Evolutionary conservation across 2,113 vertebrate genomes (phyloP).

Genomic region (Ailuropoda melanoleuca): DNA sequence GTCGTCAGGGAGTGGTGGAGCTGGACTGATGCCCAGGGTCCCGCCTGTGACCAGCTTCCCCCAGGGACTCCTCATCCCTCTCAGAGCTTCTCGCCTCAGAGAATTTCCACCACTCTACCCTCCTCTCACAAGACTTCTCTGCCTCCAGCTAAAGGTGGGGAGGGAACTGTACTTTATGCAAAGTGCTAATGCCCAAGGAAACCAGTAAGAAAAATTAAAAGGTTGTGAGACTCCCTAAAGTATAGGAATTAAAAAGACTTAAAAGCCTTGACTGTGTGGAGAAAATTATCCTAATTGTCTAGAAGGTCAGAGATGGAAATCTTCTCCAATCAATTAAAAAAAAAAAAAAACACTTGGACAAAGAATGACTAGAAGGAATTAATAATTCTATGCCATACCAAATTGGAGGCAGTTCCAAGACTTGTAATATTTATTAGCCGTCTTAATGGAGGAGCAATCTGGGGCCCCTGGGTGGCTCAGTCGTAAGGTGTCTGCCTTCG

Average conservation of each 20-base stretch:
- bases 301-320: not conserved
- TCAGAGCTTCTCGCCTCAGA: not conserved
- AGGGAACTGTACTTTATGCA: not conserved
- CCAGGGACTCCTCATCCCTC: not conserved
- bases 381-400: not conserved
- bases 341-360: not conserved
- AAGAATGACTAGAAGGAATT: not conserved
- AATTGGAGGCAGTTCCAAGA: not conserved
- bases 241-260: not conserved
- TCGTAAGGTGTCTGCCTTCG: too few relatives aligned
- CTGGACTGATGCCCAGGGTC: not conserved
- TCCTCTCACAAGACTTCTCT: not conserved
- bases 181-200: slow-evolving; percentile 16
- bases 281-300: slow-evolving; percentile 17
- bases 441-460: not conserved
- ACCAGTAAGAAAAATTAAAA: slow-evolving; percentile 19
- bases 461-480: too few relatives aligned
- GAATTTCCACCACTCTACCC: not conserved
- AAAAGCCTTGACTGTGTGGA: not conserved
- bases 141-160: not conserved
- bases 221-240: not conserved
- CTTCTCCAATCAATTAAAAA: not conserved
- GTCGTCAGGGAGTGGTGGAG: not conserved
- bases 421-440: not conserved
- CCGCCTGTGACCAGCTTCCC: not conserved